These are phyloP conservation scores for Nemotelus pantherinus DNA, from an alignment of 2,888 invertebrate genomes.

Conservation along the genomic window DNA sequence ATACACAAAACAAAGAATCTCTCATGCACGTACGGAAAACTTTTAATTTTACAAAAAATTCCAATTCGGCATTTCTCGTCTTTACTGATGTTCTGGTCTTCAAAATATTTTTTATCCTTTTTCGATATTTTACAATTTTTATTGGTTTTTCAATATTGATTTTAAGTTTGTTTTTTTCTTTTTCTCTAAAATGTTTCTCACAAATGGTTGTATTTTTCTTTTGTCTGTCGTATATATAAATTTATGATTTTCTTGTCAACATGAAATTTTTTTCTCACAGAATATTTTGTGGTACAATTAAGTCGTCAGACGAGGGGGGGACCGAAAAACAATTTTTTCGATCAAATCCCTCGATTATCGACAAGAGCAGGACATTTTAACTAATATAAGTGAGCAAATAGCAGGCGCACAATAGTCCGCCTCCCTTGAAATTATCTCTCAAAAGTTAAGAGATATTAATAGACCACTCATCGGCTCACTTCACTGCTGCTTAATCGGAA, in stretches of 20 bases:
- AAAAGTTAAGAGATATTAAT: too few species aligned
- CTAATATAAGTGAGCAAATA: too few species aligned
- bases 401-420: too few species aligned
- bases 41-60: background rate
- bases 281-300: background rate
- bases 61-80: slow-evolving; percentile 30
- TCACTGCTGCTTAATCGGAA: too few species aligned
- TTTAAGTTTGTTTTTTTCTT: background rate
- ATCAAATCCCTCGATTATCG: too few species aligned
- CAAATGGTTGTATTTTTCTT: background rate
- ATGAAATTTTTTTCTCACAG: slow-evolving; percentile 9
- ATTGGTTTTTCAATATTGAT: background rate
- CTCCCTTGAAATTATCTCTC: too few species aligned
- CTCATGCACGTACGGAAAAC: too few species aligned
- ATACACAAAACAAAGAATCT: background rate
- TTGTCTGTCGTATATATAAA: background rate
- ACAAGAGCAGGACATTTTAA: too few species aligned
- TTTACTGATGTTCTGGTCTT: slow-evolving; percentile 16
- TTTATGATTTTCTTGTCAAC: slow-evolving; percentile 3
- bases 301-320: too few species aligned
- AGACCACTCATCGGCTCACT: too few species aligned
- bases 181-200: background rate
- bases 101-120: slow-evolving; percentile 39
- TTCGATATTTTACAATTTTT: slow-evolving; percentile 36
- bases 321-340: too few species aligned